These are phyloP conservation scores for Alviniconcha strummeri DNA, from an alignment of 2,888 invertebrate genomes.

Conservation along the genomic window DNA sequence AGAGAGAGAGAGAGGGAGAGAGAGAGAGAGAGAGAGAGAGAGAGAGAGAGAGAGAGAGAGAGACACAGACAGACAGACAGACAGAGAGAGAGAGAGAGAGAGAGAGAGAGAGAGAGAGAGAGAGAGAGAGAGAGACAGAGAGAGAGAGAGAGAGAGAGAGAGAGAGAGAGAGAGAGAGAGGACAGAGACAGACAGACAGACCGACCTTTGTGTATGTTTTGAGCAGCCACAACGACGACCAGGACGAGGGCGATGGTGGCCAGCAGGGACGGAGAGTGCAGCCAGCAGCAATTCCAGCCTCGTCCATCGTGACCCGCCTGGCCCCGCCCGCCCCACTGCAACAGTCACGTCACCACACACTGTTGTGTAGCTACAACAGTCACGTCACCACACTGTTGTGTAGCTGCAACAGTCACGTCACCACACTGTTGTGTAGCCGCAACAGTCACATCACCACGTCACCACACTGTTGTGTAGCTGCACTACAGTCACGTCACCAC, in stretches of 20 bases:
- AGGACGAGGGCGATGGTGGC: conserved; percentile 23
- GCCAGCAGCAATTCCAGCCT: conserved; percentile 30
- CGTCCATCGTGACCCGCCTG: conserved; percentile 20
- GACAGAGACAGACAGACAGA: conserved; percentile 3
- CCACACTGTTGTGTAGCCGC: not conserved
- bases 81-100: too few species aligned
- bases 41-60: too few species aligned
- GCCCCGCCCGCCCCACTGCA: not conserved
- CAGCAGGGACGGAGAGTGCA: conserved; percentile 25
- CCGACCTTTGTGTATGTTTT: conserved; percentile 28
- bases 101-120: too few species aligned
- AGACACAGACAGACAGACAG: too few species aligned
- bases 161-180: not conserved
- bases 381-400: not conserved
- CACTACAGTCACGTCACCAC: not conserved
- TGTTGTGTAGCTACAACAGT: not conserved
- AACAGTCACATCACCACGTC: not conserved
- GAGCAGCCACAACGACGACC: conserved; percentile 30
- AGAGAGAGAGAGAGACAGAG: too few species aligned
- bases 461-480: not conserved
- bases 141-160: not conserved
- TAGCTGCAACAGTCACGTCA: not conserved
- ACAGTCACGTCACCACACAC: too few species aligned
- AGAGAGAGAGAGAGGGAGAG: too few species aligned
- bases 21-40: too few species aligned